Evolutionary conservation across 1,140 invertebrate species (phyloP).

Genomic region (Radopholus similis): DNA sequence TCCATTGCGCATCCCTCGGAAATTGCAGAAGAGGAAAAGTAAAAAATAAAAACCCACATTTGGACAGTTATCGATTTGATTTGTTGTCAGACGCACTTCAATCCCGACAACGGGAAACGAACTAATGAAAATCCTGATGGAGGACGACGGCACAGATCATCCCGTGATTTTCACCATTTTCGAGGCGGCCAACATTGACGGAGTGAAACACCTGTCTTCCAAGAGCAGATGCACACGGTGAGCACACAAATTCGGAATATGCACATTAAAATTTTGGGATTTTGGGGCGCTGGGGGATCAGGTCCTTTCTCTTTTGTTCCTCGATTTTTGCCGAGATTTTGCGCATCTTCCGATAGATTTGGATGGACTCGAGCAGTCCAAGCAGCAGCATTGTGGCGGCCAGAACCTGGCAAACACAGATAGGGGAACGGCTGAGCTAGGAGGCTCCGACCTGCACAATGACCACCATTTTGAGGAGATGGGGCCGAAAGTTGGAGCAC

Average conservation of each 20-base stretch:
- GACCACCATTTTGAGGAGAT: slow-evolving; percentile 6
- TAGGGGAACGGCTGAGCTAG: no score
- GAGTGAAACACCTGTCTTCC: slow-evolving; percentile 41
- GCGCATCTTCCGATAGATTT: slow-evolving; percentile 9
- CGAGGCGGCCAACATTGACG: slow-evolving; percentile 44
- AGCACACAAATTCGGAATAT: neutral
- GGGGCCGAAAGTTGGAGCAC: slow-evolving; percentile 12
- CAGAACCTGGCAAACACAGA: neutral
- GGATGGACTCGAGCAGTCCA: neutral
- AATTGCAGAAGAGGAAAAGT: neutral
- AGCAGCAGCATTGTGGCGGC: neutral
- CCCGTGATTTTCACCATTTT: slow-evolving; percentile 37
- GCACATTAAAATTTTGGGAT: neutral
- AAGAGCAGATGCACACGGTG: slow-evolving; percentile 27
- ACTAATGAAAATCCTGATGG: slow-evolving; percentile 36
- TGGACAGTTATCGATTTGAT: neutral
- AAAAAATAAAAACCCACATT: neutral
- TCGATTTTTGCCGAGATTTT: neutral
- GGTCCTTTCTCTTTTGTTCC: neutral
- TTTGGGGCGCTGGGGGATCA: neutral
- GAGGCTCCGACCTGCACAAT: slow-evolving; percentile 14
- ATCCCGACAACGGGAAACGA: slow-evolving; percentile 9
- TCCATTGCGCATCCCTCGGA: no score
- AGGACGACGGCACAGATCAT: slow-evolving; percentile 33
- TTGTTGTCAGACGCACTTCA: neutral